Percentiles rank a stretch among this genome's conserved stretches.
These are phyloP conservation scores for Diarsia brunnea DNA, from an alignment of 2,888 invertebrate genomes.

Conservation along the genomic window DNA sequence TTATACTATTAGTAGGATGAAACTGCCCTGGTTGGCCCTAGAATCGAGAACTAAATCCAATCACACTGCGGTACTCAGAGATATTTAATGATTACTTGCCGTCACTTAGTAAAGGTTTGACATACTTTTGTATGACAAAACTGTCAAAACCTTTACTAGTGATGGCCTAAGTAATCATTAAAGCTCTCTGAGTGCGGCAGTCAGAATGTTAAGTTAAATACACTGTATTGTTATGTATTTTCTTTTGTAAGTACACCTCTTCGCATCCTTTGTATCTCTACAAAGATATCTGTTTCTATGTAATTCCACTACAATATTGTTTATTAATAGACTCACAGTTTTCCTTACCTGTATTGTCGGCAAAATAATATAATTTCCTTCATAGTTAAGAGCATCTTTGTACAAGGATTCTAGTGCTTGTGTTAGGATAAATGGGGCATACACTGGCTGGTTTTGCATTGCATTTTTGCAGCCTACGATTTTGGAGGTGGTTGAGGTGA, in stretches of 20 bases:
- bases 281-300: neutral
- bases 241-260: slow-evolving; percentile 5
- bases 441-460: no score
- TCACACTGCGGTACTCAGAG: no score
- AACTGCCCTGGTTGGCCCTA: neutral
- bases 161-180: no score
- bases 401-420: no score
- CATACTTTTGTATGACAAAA: no score
- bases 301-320: slow-evolving; percentile 13
- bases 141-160: no score
- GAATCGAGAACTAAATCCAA: neutral
- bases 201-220: neutral
- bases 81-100: no score
- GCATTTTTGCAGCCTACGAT: no score
- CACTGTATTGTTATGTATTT: slow-evolving; percentile 6
- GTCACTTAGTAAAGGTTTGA: no score
- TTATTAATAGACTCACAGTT: slow-evolving; percentile 18
- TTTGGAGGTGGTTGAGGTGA: no score
- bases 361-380: neutral
- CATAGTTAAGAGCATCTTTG: neutral
- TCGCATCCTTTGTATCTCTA: neutral
- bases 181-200: no score
- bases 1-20: neutral
- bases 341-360: slow-evolving; percentile 16
- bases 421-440: no score